Percentiles rank a stretch among this genome's conserved stretches.
phyloP scores from a whole-genome alignment of 2,888 invertebrate species.

The Oxytorus armatus region DNA sequence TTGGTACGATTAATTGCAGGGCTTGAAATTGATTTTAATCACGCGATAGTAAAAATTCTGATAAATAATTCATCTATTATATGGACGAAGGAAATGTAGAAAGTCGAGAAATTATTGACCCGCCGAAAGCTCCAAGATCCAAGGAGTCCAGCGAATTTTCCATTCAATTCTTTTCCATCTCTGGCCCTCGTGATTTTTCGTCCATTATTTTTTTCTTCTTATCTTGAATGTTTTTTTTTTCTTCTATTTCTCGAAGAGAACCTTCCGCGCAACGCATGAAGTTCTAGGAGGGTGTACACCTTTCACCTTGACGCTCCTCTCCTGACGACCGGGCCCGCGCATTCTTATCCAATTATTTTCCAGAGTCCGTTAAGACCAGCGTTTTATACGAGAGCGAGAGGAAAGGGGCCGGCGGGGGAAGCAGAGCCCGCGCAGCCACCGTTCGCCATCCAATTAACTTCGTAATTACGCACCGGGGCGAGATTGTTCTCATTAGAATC shows the following conservation, averaged over 20 bases:
- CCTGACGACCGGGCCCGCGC: constrained; percentile 38
- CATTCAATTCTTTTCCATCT: constrained; percentile 3
- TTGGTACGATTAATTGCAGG: background rate
- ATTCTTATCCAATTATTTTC: constrained; percentile 75
- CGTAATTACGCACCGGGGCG: constrained; percentile 75
- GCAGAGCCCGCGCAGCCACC: constrained; percentile 65
- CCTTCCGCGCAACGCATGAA: constrained; percentile 34
- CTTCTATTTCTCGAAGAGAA: constrained; percentile 4
- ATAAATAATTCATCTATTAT: background rate
- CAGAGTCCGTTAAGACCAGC: constrained; percentile 69
- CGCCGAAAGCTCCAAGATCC: background rate
- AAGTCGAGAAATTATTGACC: constrained; percentile 2
- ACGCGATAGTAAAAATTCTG: background rate
- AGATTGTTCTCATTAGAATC: constrained; percentile 77
- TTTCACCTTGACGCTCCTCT: constrained; percentile 48
- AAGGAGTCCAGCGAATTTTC: background rate
- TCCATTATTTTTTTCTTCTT: constrained; percentile 7
- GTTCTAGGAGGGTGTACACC: constrained; percentile 38
- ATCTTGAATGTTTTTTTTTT: constrained; percentile 8
- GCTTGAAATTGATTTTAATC: constrained; percentile 20
- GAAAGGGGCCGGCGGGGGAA: constrained; percentile 31
- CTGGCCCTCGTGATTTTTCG: background rate
- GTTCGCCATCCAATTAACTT: constrained; percentile 77
- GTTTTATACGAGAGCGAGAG: constrained; percentile 49
- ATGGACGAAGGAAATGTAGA: background rate